These are phyloP conservation scores for Ailurus styani DNA, from an alignment of 2,113 vertebrate genomes.

Conservation along the genomic window DNA sequence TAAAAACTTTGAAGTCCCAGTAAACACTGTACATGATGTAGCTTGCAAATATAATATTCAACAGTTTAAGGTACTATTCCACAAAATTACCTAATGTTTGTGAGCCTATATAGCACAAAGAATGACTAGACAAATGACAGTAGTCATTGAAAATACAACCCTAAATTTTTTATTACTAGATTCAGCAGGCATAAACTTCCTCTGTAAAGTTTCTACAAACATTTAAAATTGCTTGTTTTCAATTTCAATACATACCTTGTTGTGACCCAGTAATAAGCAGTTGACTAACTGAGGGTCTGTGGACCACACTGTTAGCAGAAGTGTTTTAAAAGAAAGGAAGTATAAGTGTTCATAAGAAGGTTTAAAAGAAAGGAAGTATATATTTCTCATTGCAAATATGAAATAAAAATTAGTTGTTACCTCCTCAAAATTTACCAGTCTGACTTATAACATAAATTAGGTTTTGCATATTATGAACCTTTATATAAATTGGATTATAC, in stretches of 20 bases:
- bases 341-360: neutral
- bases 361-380: constrained; percentile 20
- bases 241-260: neutral
- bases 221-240: constrained; percentile 18
- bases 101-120: neutral
- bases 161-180: neutral
- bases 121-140: neutral
- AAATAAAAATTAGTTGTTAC: constrained; percentile 17
- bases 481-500: constrained; percentile 26
- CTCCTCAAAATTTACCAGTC: neutral
- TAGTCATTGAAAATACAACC: constrained; percentile 15
- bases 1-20: constrained; percentile 10
- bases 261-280: constrained; percentile 3
- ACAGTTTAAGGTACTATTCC: neutral
- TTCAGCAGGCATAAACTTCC: neutral
- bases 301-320: neutral
- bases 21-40: constrained; percentile 1
- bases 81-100: neutral
- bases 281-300: neutral
- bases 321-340: constrained; percentile 35
- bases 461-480: constrained; percentile 1
- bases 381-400: constrained; percentile 29
- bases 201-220: constrained; percentile 12
- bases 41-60: constrained; percentile 20
- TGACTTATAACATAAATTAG: constrained; percentile 18